These are phyloP conservation scores for Philhelius pedissequus DNA, from an alignment of 2,888 invertebrate genomes.

Conservation along the genomic window DNA sequence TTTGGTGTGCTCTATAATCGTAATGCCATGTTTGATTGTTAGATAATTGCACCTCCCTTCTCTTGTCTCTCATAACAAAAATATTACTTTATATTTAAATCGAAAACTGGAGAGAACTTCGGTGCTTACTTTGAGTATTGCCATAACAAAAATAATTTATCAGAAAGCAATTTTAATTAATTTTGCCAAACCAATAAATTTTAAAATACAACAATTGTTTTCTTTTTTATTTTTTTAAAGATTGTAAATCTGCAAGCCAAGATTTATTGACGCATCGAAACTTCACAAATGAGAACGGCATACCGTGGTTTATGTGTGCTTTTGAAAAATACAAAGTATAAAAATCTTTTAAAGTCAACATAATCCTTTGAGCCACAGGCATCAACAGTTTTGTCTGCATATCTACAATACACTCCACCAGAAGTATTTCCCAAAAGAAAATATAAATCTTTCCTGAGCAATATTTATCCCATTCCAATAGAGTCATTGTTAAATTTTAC, in stretches of 20 bases:
- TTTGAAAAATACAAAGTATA: not conserved
- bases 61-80: too few relatives aligned
- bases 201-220: not conserved
- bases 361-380: conserved; percentile 47
- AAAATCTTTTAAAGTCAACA: conserved; percentile 28
- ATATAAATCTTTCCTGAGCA: not conserved
- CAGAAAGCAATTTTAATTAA: not conserved
- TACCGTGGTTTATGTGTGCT: not conserved
- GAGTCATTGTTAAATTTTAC: conserved; percentile 32
- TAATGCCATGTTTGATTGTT: too few relatives aligned
- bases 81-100: too few relatives aligned
- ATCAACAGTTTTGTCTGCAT: conserved; percentile 41
- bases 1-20: too few relatives aligned
- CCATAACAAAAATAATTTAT: not conserved
- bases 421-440: conserved; percentile 18
- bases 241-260: not conserved
- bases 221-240: not conserved
- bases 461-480: not conserved
- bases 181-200: not conserved
- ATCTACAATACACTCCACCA: not conserved
- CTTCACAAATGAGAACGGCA: not conserved
- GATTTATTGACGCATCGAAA: conserved; percentile 1
- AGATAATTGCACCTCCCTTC: too few relatives aligned
- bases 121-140: too few relatives aligned
- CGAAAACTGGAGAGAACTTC: too few relatives aligned